Evolutionary conservation across 1,140 invertebrate genomes (phyloP), one percentile per base, ranked within the genome.

Genomic region (Sitophilus oryzae): DNA sequence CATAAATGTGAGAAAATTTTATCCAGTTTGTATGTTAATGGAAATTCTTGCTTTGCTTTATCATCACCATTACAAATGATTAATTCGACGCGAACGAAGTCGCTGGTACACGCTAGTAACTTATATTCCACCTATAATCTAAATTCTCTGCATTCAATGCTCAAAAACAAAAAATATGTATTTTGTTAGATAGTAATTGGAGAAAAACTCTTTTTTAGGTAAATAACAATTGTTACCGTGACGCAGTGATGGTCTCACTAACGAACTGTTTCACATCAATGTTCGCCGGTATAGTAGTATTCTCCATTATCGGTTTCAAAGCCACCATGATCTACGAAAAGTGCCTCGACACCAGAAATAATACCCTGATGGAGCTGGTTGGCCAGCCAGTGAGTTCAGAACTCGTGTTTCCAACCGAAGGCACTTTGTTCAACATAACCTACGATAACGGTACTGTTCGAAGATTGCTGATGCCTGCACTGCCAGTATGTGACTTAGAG

Each of bases 261-360:
- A 93, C 93, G 2, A 98, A 99, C 70, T 94, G 93, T 65, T 83
- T 87, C 52, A 98, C 96, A 0, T 97, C 94, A 8, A 88, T 99
- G 82, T 98, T 98, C 70, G 95, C 96, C 48, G 96, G 94, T 0
- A 90, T 98, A 50, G 95, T 98, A 1, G 93, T 98, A 10, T 99
- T 99, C 69, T 93, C 93, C 0, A 90, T 98, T 14, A 91, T 99
- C 51, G 96, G 96, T 11, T 96, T 94, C 67, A 96, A 95, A 73
- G 91, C 91, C 0, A 88, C 87, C 0, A 85, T 86, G 80, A 84
- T 85, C 3, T 87, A 89, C 64, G 84, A 89, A 58, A 80, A 82
- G 61, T 92, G 89, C 66, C 71, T 90, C 36, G 72, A 74, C 5
- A 75, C 79, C 23, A 76, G 81, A 54, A 85, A 87, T 68, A 62